These are phyloP conservation scores for Planiliza haematocheilus DNA, from an alignment of 2,113 vertebrate genomes.

Conservation along the genomic window DNA sequence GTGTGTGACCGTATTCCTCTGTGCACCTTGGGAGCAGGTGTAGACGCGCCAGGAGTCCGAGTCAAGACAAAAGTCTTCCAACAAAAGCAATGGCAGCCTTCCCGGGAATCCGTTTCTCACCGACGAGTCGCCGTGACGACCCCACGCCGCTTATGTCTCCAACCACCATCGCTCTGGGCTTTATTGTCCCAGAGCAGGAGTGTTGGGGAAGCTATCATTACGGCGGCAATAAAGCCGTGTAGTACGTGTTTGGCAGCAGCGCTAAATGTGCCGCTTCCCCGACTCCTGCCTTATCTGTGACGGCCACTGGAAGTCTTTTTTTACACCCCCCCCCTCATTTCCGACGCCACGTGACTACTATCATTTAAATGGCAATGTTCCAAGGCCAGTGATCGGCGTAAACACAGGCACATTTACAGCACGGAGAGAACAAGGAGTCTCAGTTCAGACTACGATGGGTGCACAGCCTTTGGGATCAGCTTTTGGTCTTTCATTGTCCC, in stretches of 20 bases:
- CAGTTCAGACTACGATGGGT: no score
- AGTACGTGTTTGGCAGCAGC: conserved; percentile 16
- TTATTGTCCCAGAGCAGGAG: background rate
- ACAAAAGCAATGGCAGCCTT: no score
- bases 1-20: no score
- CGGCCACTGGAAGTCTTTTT: background rate
- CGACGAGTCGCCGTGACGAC: background rate
- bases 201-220: conserved; percentile 16
- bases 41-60: no score
- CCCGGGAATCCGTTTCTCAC: conserved; percentile 4
- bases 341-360: conserved; percentile 23
- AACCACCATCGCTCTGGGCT: background rate
- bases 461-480: no score
- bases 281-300: conserved; percentile 18
- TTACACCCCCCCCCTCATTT: conserved; percentile 23
- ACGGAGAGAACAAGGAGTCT: no score
- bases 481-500: no score
- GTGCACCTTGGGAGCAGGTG: no score
- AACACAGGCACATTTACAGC: conserved; percentile 5
- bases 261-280: background rate
- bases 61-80: no score
- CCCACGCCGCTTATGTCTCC: background rate
- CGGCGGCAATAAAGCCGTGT: conserved; percentile 12
- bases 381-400: background rate
- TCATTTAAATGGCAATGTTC: conserved; percentile 17